phyloP scores from a whole-genome alignment of 2,797 vertebrate genomes.

The Onychomys torridus region DNA sequence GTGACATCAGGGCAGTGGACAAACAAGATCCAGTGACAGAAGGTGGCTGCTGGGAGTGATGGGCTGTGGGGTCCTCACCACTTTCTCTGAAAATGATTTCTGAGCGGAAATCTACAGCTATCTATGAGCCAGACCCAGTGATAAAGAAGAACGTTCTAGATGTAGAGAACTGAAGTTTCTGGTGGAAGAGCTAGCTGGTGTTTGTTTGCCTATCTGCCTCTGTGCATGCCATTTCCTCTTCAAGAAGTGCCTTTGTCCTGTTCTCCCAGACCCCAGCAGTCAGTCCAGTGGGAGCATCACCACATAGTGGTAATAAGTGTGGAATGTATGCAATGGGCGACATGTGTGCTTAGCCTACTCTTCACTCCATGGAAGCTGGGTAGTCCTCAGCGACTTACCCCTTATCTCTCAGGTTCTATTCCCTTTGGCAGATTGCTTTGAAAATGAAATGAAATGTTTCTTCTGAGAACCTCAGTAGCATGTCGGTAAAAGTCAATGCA shows the following conservation, averaged over 20 bases:
- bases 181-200: not conserved
- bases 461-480: not conserved
- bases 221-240: not conserved
- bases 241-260: not conserved
- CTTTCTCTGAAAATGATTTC: conserved; percentile 1
- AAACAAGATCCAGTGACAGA: not conserved
- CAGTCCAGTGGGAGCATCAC: not conserved
- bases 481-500: no score
- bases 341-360: not conserved
- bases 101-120: not conserved
- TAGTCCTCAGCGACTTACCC: not conserved
- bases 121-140: not conserved
- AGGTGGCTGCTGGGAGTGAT: not conserved
- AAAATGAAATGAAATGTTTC: not conserved
- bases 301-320: not conserved
- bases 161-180: not conserved
- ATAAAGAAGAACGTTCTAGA: conserved; percentile 31
- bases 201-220: not conserved
- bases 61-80: not conserved
- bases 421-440: not conserved
- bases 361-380: not conserved
- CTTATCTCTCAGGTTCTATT: not conserved
- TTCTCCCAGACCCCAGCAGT: no score
- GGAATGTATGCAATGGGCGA: not conserved
- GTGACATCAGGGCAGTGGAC: not conserved